Percentiles rank a stretch among this genome's conserved stretches.
Conservation (phyloP, 2,888 invertebrate species). For the Caradrina clavipalpis region DNA sequence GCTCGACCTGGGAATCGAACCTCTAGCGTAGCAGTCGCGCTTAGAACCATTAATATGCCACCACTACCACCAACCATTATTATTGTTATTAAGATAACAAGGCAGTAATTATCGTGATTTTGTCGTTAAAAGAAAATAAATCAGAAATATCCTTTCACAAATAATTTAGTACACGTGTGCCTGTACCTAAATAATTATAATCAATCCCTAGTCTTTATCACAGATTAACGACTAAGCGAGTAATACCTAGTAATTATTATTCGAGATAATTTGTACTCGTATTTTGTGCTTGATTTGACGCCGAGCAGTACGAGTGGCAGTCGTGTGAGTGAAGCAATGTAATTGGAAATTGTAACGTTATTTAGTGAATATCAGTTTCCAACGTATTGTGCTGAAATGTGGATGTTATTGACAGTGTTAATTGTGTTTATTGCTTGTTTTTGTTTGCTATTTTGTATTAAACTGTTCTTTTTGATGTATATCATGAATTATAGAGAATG, state of each 20-base stretch:
- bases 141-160: neutral
- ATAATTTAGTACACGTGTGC: neutral
- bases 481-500: too few species aligned
- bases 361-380: slow-evolving; percentile 40
- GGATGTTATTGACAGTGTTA: slow-evolving; percentile 44
- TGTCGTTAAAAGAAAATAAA: neutral
- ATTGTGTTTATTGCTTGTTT: slow-evolving; percentile 30
- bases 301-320: neutral
- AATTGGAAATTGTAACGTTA: slow-evolving; percentile 41
- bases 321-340: slow-evolving; percentile 35
- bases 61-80: too few species aligned
- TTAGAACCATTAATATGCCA: too few species aligned
- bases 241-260: slow-evolving; percentile 11
- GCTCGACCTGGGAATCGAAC: too few species aligned
- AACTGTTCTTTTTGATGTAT: neutral
- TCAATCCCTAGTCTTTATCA: slow-evolving; percentile 2
- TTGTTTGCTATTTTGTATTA: slow-evolving; percentile 1
- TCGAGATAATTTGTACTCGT: slow-evolving; percentile 9
- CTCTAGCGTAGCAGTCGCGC: too few species aligned
- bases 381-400: neutral
- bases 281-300: slow-evolving; percentile 14
- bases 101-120: too few species aligned
- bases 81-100: too few species aligned
- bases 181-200: slow-evolving; percentile 7
- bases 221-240: slow-evolving; percentile 18